A percentile compares a stretch with the other conserved stretches of the same genome.
Conservation (phyloP, 1,140 invertebrate species). For the Drosophila fuyamai region DNA sequence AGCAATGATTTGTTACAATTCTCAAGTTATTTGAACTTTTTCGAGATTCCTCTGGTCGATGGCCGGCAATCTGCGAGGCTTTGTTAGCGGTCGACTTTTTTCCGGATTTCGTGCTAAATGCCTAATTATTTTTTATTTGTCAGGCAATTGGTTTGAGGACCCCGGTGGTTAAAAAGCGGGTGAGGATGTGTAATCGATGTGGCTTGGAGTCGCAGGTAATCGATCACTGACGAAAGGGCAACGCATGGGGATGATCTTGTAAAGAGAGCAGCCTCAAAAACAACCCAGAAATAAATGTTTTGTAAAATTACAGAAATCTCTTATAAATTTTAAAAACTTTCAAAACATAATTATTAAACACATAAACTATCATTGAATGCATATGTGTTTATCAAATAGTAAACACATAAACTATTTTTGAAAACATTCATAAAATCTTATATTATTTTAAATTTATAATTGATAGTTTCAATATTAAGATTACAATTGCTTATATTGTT, state of each 20-base stretch:
- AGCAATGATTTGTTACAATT: constrained; percentile 79
- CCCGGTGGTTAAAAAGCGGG: neutral
- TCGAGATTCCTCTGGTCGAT: constrained; percentile 35
- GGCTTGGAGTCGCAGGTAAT: constrained; percentile 12
- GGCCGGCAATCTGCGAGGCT: constrained; percentile 12
- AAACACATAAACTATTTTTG: too few species aligned
- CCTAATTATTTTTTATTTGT: constrained; percentile 60
- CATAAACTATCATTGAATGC: too few species aligned
- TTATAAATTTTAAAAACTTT: too few species aligned
- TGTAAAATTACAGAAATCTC: too few species aligned
- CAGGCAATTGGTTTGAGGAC: constrained; percentile 29
- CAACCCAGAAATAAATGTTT: too few species aligned
- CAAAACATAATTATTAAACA: too few species aligned
- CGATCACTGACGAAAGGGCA: constrained; percentile 25
- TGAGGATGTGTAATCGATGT: constrained; percentile 27
- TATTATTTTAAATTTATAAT: too few species aligned
- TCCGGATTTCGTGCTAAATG: constrained; percentile 44
- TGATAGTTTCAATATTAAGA: too few species aligned
- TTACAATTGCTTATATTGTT: too few species aligned
- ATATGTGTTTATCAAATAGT: too few species aligned
- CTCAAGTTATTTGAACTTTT: constrained; percentile 74
- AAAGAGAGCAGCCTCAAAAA: neutral
- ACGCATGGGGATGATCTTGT: neutral
- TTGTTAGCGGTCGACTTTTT: constrained; percentile 27
- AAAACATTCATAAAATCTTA: too few species aligned